These are phyloP conservation scores for Onychostruthus taczanowskii DNA, from an alignment of 2,113 vertebrate genomes.

Conservation along the genomic window DNA sequence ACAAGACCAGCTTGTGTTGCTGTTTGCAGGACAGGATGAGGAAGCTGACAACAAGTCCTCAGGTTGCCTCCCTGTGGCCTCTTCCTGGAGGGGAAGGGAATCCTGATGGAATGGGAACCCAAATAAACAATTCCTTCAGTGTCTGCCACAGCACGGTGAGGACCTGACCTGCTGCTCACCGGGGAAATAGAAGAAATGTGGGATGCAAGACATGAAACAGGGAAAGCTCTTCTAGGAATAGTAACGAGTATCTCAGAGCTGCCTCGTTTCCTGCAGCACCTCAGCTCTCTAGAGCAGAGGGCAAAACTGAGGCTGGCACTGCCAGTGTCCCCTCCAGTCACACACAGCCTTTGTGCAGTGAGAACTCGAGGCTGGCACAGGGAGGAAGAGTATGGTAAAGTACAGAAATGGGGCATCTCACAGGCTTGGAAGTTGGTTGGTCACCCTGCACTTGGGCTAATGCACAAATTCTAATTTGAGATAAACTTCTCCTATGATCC, in stretches of 20 bases:
- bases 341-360: neutral
- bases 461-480: neutral
- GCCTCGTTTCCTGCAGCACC: neutral
- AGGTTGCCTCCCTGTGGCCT: neutral
- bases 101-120: neutral
- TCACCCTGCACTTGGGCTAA: neutral
- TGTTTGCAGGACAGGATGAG: neutral
- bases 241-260: neutral
- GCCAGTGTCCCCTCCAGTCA: neutral
- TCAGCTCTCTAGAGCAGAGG: neutral
- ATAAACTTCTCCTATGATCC: neutral
- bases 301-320: neutral
- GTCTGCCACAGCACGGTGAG: neutral
- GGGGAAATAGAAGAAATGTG: neutral
- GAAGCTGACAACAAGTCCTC: neutral
- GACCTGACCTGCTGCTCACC: neutral
- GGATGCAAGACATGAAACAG: neutral
- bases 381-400: neutral
- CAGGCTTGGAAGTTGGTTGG: neutral
- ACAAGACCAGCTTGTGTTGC: neutral
- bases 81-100: neutral
- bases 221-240: neutral
- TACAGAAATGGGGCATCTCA: neutral
- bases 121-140: neutral
- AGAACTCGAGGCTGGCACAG: neutral